phyloP scores from a whole-genome alignment of 2,888 invertebrate genomes.

The Pollenia labialis region DNA sequence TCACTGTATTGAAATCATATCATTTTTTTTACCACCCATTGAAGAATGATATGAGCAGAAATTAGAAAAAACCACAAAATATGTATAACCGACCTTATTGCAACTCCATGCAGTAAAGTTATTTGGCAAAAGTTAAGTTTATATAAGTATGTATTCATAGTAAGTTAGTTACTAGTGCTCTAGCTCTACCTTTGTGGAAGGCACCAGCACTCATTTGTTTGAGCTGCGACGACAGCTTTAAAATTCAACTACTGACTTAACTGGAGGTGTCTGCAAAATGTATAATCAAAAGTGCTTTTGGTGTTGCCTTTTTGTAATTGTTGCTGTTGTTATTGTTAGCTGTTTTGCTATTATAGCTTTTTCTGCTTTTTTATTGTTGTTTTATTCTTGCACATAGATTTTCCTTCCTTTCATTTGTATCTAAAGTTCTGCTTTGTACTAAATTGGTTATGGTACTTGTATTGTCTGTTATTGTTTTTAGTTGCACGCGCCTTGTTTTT shows the following conservation, averaged over 20 bases:
- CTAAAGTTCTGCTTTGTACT: constrained; percentile 42
- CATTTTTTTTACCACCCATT: constrained; percentile 65
- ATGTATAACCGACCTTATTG: constrained; percentile 60
- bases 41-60: constrained; percentile 52
- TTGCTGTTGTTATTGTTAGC: not conserved
- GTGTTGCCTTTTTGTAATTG: constrained; percentile 15
- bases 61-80: constrained; percentile 8
- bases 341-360: not conserved
- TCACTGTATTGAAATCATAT: constrained; percentile 71
- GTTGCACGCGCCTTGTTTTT: constrained; percentile 67
- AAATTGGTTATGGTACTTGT: constrained; percentile 23
- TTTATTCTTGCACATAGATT: constrained; percentile 48
- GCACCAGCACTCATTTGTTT: not conserved
- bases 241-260: constrained; percentile 25
- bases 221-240: constrained; percentile 7
- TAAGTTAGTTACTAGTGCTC: constrained; percentile 14
- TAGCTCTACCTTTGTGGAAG: not conserved
- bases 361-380: constrained; percentile 10
- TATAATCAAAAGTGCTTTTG: constrained; percentile 21
- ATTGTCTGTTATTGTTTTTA: constrained; percentile 48
- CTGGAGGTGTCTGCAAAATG: constrained; percentile 55
- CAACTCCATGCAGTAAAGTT: not conserved
- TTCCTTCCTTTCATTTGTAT: constrained; percentile 71
- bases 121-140: constrained; percentile 2
- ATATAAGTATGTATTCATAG: constrained; percentile 15